Conservation (phyloP, 2,888 invertebrate genomes). For the Coenonympha arcania region DNA sequence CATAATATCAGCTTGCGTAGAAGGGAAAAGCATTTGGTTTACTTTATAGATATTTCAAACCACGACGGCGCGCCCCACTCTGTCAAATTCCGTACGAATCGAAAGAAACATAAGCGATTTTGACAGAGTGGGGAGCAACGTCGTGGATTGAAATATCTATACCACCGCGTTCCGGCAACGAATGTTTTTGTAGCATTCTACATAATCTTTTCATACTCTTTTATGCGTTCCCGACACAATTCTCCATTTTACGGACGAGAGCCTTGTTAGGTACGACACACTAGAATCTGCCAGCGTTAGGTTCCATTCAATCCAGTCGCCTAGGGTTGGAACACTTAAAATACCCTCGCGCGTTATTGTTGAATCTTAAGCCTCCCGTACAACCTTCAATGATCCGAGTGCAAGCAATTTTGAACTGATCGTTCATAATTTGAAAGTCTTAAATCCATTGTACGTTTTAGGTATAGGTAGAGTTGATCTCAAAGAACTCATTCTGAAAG, state of each 20-base stretch:
- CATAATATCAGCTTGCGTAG: no score
- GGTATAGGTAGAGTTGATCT: conserved; percentile 11
- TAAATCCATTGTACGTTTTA: conserved; percentile 9
- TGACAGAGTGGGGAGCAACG: no score
- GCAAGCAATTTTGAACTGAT: conserved; percentile 18
- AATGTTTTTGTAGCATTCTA: not conserved
- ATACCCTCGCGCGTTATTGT: conserved; percentile 28
- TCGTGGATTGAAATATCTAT: no score
- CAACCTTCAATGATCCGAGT: conserved; percentile 13
- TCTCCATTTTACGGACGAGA: conserved; percentile 21
- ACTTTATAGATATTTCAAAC: no score
- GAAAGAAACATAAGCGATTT: no score
- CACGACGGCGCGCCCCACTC: no score
- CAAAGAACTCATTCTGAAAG: conserved; percentile 15
- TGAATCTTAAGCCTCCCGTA: conserved; percentile 19
- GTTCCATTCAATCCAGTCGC: conserved; percentile 29
- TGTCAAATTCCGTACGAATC: no score
- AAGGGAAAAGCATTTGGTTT: no score
- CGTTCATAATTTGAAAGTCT: conserved; percentile 8
- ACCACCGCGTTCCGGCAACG: no score
- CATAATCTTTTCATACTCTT: conserved; percentile 7
- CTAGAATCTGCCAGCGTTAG: conserved; percentile 27
- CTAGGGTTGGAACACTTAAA: conserved; percentile 30
- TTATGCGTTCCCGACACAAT: conserved; percentile 17
- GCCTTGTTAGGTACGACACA: conserved; percentile 31